Evolutionary conservation across 2,797 vertebrate species (phyloP).

Genomic region (Labroides dimidiatus): DNA sequence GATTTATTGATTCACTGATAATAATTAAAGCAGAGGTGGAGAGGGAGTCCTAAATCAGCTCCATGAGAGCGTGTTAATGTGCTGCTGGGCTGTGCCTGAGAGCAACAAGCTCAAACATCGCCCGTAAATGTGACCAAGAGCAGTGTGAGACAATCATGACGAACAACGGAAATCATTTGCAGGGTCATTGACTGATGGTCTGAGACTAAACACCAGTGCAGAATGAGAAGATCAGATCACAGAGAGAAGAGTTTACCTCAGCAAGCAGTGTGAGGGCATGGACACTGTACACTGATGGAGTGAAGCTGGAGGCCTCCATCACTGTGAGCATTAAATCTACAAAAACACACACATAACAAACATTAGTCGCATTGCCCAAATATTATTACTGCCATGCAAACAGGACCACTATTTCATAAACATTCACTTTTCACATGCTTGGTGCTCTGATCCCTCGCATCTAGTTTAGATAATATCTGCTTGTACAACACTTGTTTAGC

Average conservation of each 20-base stretch:
- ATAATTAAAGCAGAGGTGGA: slow-evolving; percentile 22
- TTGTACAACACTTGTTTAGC: background rate
- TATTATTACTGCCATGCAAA: slow-evolving; percentile 29
- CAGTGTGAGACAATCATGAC: slow-evolving; percentile 27
- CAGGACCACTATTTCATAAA: slow-evolving; percentile 1
- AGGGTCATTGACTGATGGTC: slow-evolving; percentile 26
- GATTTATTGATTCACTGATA: slow-evolving; percentile 48
- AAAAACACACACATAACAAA: slow-evolving; percentile 67
- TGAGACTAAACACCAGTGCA: slow-evolving; percentile 10
- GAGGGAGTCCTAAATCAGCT: slow-evolving; percentile 39
- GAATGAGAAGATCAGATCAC: slow-evolving; percentile 6
- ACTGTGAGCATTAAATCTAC: slow-evolving; percentile 97
- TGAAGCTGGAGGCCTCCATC: slow-evolving; percentile 95
- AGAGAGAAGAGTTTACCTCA: slow-evolving; percentile 87
- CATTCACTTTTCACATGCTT: background rate
- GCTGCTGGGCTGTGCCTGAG: background rate
- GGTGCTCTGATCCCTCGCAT: background rate
- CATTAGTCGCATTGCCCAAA: slow-evolving; percentile 45
- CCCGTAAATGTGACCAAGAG: slow-evolving; percentile 24
- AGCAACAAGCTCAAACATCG: slow-evolving; percentile 22
- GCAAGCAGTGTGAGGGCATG: slow-evolving; percentile 96
- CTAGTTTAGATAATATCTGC: background rate
- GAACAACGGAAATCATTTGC: slow-evolving; percentile 12
- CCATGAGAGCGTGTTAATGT: slow-evolving; percentile 11
- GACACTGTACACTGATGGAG: slow-evolving; percentile 98